Evolutionary conservation across 2,797 vertebrate genomes (phyloP).

Genomic region (Bufotes viridis): DNA sequence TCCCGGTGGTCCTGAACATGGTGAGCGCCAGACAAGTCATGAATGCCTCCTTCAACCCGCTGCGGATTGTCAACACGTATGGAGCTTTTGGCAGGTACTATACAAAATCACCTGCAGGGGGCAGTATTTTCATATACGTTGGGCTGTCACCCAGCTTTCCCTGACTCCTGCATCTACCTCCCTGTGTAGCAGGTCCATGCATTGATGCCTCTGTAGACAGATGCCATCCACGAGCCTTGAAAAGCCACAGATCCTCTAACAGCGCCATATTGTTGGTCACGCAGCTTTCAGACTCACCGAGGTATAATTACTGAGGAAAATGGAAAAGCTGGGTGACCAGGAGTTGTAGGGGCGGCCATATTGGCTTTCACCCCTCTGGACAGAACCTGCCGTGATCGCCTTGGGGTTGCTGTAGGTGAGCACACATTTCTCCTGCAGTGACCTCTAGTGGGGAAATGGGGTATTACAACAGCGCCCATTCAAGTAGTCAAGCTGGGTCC

Average conservation of each 20-base stretch:
- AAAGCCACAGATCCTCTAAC: not conserved
- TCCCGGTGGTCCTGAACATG: conserved; percentile 90
- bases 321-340: not conserved
- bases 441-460: not conserved
- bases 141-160: not conserved
- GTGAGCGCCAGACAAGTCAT: conserved; percentile 88
- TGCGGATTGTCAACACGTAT: conserved; percentile 95
- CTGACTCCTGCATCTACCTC: not conserved
- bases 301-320: too few relatives aligned
- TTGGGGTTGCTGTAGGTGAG: too few relatives aligned
- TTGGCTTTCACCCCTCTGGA: too few relatives aligned
- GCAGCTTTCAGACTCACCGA: not conserved
- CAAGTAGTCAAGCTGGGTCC: too few relatives aligned
- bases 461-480: not conserved
- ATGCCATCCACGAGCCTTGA: not conserved
- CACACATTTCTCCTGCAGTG: not conserved
- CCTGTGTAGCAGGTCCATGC: not conserved
- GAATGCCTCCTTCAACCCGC: conserved; percentile 91
- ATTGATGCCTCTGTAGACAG: too few relatives aligned
- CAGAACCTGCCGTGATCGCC: too few relatives aligned
- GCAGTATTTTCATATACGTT: too few relatives aligned
- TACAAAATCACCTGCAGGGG: fast-evolving
- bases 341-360: not conserved
- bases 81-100: conserved; percentile 93
- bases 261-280: too few relatives aligned